Percentiles rank a stretch among this genome's conserved stretches.
Conservation (phyloP, 2,888 invertebrate genomes). For the Tiliacea aurago region DNA sequence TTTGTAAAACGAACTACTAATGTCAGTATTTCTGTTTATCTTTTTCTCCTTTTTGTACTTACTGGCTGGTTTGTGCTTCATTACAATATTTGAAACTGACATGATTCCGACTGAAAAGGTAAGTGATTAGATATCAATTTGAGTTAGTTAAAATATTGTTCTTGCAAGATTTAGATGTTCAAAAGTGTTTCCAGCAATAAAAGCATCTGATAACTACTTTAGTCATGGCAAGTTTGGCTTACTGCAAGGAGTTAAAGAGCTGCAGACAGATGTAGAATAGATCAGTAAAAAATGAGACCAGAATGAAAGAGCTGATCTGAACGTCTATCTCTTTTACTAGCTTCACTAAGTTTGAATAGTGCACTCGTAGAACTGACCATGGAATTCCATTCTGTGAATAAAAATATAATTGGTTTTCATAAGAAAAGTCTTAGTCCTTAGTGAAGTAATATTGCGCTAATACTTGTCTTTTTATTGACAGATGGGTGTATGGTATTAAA, state of each 20-base stretch:
- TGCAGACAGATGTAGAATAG: conserved; percentile 72
- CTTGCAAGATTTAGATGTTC: background rate
- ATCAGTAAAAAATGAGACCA: conserved; percentile 72
- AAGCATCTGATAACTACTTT: background rate
- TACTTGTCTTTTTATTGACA: background rate
- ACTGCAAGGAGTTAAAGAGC: conserved; percentile 73
- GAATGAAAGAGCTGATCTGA: conserved; percentile 70
- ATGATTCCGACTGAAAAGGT: conserved; percentile 53
- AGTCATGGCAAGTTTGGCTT: conserved; percentile 28
- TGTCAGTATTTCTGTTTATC: background rate
- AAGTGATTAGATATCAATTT: background rate
- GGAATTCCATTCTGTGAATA: conserved; percentile 64
- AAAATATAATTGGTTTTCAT: background rate
- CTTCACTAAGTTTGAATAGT: conserved; percentile 68
- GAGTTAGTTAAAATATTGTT: background rate
- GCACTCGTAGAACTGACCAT: conserved; percentile 71
- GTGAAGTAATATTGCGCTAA: background rate
- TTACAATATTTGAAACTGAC: conserved; percentile 46
- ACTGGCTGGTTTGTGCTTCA: conserved; percentile 36
- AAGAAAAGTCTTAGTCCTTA: background rate
- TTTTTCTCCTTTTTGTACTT: conserved; percentile 20
- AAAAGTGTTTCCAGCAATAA: background rate
- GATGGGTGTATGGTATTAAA: background rate
- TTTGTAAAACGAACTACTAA: background rate
- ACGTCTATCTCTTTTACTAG: conserved; percentile 68